Evolutionary conservation across 2,888 invertebrate genomes (phyloP), one percentile per base, ranked within the genome.

Genomic region (Lasioglossum villosulum): DNA sequence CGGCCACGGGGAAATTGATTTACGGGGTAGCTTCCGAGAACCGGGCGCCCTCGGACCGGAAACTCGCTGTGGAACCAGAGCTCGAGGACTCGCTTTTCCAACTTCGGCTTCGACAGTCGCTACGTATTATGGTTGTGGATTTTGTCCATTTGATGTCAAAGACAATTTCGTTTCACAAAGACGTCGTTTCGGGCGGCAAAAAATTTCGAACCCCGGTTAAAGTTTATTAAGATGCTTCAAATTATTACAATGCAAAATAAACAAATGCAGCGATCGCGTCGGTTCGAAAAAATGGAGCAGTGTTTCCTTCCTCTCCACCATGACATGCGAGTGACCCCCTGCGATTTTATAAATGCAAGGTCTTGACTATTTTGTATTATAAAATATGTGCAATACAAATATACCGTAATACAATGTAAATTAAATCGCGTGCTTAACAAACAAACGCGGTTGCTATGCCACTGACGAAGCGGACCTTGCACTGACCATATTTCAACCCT

Each of bases 21-120:
- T 83, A 84, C 84, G 84, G 63, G 84, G 52, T 75, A n/a, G 79
- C 63, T 83, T 84, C 84, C 63, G 12, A 71, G 84, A 84, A 84
- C 59, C 37, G 30, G 37, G 48, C 48, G 42, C 37, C 14, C 66
- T 66, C 59, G 27, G 37, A 39, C 79, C 84, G 84, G 84, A 84
- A 84, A 84, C 48, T 83, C 42, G 37, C 4, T 1, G 34, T 68
- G 68, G 37, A 68, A 68, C 68, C 68, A 12, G 4, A n/a, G 23
- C 52, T 52, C 1, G 23, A 52, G n/a, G 48, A 27, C 59, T 59
- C 27, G 30, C 16, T 63, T 63, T 63, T 14, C 63, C 63, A 63
- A 12, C 42, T 42, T 42, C 42, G 4, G 16, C 52, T 52, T 63
- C 63, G 63, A 30, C 30, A 16, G 63, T 30, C 27, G 16, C 2